phyloP scores from a whole-genome alignment of 2,113 vertebrate species.

The Syrrhaptes paradoxus region DNA sequence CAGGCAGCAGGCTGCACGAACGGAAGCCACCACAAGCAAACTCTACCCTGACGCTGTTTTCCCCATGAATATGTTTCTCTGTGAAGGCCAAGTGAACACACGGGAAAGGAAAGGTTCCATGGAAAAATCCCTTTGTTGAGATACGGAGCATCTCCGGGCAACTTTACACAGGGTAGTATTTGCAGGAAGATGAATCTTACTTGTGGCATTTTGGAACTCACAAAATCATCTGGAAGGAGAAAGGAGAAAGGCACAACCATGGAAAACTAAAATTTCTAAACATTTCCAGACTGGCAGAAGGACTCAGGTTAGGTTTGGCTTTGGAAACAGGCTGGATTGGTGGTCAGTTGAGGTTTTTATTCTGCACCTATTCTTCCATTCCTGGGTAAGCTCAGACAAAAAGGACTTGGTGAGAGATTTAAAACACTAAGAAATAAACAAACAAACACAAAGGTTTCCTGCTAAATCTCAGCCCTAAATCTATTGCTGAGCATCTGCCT shows the following conservation, averaged over 20 bases:
- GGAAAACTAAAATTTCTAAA: neutral
- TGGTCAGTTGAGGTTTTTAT: neutral
- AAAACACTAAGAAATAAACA: neutral
- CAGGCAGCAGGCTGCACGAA: neutral
- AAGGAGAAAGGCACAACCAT: neutral
- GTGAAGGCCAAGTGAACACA: neutral
- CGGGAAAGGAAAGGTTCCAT: neutral
- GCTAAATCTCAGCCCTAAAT: neutral
- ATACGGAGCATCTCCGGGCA: fast-evolving
- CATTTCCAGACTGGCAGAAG: neutral
- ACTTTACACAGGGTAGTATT: fast-evolving
- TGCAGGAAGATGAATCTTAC: neutral
- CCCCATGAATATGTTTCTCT: fast-evolving
- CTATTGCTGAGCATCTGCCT: neutral
- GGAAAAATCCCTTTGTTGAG: neutral
- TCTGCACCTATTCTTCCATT: neutral
- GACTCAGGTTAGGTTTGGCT: neutral
- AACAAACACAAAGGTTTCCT: neutral
- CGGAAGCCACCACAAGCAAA: neutral
- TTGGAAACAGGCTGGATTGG: neutral
- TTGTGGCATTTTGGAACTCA: neutral
- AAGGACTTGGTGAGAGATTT: neutral
- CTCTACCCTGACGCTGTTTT: neutral
- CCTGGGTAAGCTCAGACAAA: neutral
- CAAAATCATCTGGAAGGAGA: neutral